phyloP scores from a whole-genome alignment of 2,888 invertebrate species.

The Orchesellides sinensis region DNA sequence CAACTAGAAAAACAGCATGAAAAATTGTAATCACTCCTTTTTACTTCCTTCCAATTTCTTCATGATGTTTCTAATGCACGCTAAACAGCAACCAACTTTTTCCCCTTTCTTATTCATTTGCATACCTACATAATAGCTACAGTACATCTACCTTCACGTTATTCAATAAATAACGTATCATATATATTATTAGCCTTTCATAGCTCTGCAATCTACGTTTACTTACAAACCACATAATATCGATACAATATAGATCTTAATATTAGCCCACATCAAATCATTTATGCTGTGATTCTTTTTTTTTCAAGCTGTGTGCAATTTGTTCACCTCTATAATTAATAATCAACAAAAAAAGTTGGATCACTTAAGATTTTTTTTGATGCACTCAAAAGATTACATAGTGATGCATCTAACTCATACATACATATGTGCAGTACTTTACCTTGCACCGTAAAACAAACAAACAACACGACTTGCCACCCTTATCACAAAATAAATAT shows the following conservation, averaged over 20 bases:
- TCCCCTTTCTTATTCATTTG: not conserved
- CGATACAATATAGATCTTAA: not conserved
- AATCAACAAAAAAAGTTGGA: slow-evolving; percentile 29
- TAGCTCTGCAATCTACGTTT: too few relatives aligned
- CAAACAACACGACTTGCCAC: slow-evolving; percentile 15
- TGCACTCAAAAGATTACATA: too few relatives aligned
- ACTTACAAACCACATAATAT: not conserved
- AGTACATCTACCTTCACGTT: slow-evolving; percentile 1
- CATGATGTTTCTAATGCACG: not conserved
- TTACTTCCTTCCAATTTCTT: not conserved
- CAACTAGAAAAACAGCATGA: not conserved
- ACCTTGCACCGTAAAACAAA: too few relatives aligned
- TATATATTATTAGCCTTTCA: not conserved
- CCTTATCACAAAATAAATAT: slow-evolving; percentile 9
- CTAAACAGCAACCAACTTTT: not conserved
- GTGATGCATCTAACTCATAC: too few relatives aligned
- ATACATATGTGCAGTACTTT: too few relatives aligned
- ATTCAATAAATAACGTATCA: slow-evolving; percentile 17
- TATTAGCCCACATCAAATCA: slow-evolving; percentile 19
- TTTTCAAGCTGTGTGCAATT: slow-evolving; percentile 18
- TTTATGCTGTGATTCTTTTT: slow-evolving; percentile 4
- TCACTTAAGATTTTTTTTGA: slow-evolving; percentile 20
- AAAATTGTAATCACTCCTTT: slow-evolving; percentile 15
- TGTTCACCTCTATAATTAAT: slow-evolving; percentile 32
- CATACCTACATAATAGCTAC: not conserved